Percentiles rank a stretch among this genome's conserved stretches.
These are phyloP conservation scores for Thamnophis elegans DNA, from an alignment of 2,797 vertebrate genomes.

Conservation along the genomic window DNA sequence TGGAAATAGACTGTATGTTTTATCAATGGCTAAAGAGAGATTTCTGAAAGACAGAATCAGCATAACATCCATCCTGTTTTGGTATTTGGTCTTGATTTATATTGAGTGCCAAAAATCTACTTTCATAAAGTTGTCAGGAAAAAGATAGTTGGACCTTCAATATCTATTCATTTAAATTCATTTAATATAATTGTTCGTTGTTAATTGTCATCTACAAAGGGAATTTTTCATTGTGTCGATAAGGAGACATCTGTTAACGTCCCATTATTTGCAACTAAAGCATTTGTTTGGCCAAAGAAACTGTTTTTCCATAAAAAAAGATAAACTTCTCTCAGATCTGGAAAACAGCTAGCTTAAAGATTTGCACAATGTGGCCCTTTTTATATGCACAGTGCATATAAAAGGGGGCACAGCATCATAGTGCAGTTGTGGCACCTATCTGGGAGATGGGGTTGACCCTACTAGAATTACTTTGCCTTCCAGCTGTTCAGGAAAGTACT, in stretches of 20 bases:
- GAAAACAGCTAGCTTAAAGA: background rate
- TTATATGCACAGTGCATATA: background rate
- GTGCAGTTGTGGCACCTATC: background rate
- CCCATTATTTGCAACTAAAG: background rate
- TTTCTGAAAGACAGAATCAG: background rate
- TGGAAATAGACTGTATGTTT: background rate
- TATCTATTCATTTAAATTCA: background rate
- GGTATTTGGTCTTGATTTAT: background rate
- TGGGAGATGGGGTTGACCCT: background rate
- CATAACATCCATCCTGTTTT: background rate
- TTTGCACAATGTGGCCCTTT: background rate
- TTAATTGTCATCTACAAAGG: background rate
- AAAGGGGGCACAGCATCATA: background rate
- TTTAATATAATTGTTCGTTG: background rate
- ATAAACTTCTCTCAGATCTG: background rate
- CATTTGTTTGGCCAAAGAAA: background rate
- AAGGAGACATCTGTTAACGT: background rate
- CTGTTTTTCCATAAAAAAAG: background rate
- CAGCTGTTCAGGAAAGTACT: background rate
- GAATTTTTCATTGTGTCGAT: background rate
- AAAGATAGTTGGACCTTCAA: background rate
- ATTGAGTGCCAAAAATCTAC: background rate
- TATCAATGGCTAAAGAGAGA: background rate
- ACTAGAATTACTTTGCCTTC: background rate
- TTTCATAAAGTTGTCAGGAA: background rate